A percentile compares a stretch with the other conserved stretches of the same genome.
Conservation (phyloP, 2,113 vertebrate species). For the Gobiocypris rarus region DNA sequence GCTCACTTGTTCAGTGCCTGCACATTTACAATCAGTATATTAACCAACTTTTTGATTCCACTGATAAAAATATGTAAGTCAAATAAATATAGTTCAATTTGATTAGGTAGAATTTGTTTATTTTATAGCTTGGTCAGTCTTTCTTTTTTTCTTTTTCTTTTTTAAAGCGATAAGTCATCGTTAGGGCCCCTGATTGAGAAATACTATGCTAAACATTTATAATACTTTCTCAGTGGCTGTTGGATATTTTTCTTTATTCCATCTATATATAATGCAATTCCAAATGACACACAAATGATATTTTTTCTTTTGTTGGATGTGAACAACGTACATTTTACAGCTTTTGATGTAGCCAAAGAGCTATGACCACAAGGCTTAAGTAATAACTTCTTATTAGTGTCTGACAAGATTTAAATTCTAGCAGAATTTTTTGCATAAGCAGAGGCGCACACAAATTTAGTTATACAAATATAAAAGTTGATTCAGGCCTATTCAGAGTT, state of each 20-base stretch:
- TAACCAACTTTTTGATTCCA: neutral
- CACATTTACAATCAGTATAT: neutral
- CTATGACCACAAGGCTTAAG: conserved; percentile 5
- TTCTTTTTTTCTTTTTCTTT: too few relatives aligned
- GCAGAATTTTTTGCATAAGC: neutral
- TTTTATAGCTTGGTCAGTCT: neutral
- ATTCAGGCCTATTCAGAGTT: neutral
- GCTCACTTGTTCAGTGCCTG: neutral
- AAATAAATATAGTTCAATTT: neutral
- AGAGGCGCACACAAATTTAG: neutral
- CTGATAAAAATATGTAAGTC: neutral
- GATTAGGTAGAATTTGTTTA: neutral
- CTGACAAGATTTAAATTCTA: conserved; percentile 3
- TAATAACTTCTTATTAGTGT: neutral
- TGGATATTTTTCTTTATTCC: conserved; percentile 32
- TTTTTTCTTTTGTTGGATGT: neutral
- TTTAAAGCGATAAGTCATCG: neutral
- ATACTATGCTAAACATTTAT: too few relatives aligned
- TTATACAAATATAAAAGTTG: neutral
- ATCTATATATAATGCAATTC: conserved; percentile 27
- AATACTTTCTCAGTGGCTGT: neutral
- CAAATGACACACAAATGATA: conserved; percentile 4
- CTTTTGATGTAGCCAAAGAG: neutral
- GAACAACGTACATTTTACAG: neutral
- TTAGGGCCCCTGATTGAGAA: neutral